Evolutionary conservation across 2,113 vertebrate genomes (phyloP), one percentile per base, ranked within the genome.

Genomic region (Hylia prasina): DNA sequence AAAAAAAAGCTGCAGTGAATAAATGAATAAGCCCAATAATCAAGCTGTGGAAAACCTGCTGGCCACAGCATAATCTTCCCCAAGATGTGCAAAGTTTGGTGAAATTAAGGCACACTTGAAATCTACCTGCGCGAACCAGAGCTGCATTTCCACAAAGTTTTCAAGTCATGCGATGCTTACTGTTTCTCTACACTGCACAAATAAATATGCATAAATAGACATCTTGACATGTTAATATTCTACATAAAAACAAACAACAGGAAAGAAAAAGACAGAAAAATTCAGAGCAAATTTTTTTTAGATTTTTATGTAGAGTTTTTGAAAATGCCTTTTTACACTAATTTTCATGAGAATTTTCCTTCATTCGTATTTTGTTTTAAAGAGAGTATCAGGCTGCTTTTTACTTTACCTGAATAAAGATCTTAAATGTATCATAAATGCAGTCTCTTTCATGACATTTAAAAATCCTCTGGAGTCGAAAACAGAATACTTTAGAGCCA

Each of bases 401-500:
- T 83, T 60, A 45, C 18, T 94, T 73, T 82, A 50, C 57, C 94
- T 78, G 63, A 79, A 65, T 65, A 75, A 75, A 87, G 33, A 47
- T 78, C 83, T 76, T 70, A 63, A 93, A 66, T 28, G 40, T 28
- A 69, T 82, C 25, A 82, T 58, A 96, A 91, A 6, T 2, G 2
- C 31, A 75, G 25, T 53, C 60, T 81, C 13, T 82, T 51, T 40
- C 44, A 39, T 69, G 81, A 64, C 37, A 58, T 47, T 87, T 80
- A 82, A 85, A 78, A 77, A 78, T 17, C 64, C 80, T 82, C 76
- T 66, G 20, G 65, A 90, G 82, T 88, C 0, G 1, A 54, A 90
- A 66, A 5, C n/a, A 80, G 63, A 91, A 45, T 90, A 82, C 90
- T 97, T 83, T 33, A 58, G 90, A 96, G n/a, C 87, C 83, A 70